Base-by-base conservation (phyloP, 2,888 invertebrate species). In the Latrodectus elegans region DNA sequence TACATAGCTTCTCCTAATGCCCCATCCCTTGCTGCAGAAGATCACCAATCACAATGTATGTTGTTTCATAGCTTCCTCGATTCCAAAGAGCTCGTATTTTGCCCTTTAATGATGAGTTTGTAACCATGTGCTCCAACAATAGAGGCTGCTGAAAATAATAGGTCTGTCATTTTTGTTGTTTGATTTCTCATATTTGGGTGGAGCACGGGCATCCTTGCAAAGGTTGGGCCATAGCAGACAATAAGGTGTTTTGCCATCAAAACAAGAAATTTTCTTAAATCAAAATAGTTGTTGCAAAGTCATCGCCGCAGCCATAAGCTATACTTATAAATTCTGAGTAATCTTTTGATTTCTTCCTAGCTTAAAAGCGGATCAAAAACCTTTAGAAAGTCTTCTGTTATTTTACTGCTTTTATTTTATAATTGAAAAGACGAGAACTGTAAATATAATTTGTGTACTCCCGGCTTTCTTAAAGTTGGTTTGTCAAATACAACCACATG, bases 71-170 rank as follows among this genome's bases (percentile, higher is more conserved):
- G 60, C 60, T n/a, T 15, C 55, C 55, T n/a, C 60, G 60, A 10
- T n/a, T 10, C 73, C 22, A 38, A 38, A 38, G 38, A 38, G 38
- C 38, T 38, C 38, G 4, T 38, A 38, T 38, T 38, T n/a, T 60
- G 60, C 14, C 74, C 26, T 55, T 53, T 86, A 86, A 86, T 86
- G 76, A 85, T 85, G 85, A 74, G 85, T 85, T 85, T 85, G 79
- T 85, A 80, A 81, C 74, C 74, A 85, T 52, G 79, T 64, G 79
- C 79, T 85, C 75, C 76, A 51, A 72, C 76, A 86, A 81, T 64
- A 71, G 74, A n/a, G 71, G 64, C 80, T 81, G 86, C 75, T 72
- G 86, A 64, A 85, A 86, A 86, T 86, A 80, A 86, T 72, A 86
- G 86, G 86, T 86, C 80, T 86, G 22, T 12, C 51, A n/a, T 53